Evolutionary conservation across 1,140 invertebrate species (phyloP), one percentile per base, ranked within the genome.

Genomic region (Drosophila yakuba): DNA sequence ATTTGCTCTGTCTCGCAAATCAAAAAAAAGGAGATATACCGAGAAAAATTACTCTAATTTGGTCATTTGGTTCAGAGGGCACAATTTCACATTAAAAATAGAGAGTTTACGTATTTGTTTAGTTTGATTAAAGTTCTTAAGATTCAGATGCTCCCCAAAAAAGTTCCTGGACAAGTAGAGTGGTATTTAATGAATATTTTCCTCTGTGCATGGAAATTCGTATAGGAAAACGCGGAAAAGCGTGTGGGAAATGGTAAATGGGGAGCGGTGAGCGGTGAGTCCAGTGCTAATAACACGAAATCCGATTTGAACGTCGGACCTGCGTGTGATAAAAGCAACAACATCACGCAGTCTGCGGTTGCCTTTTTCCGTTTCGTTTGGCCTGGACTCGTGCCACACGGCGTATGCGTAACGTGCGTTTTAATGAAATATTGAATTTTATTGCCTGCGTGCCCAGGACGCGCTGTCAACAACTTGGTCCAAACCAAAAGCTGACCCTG

Each of bases 371-470:
- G 62, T 69, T 76, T 60, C 38, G 43, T 77, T 61, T 61, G 38
- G 43, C 45, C 35, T 4, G 32, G 58, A 25, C 44, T 32, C 20
- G 52, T 73, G 75, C 45, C 72, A 88, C 83, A 84, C 80, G 76
- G 83, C 83, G 83, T 88, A 88, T 88, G 83, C 83, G 83, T 88
- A 90, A 86, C 86, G 78, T 91, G 88, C 88, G 80, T 80, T 91
- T 88, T 91, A 91, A 91, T 91, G 88, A 91, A 91, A 91, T 91
- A 91, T 91, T 91, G 82, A 91, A 91, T 91, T 91, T 91, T 91
- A 91, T 91, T 91, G 88, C 83, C 83, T 91, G 88, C 88, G 88
- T 91, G 88, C 82, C 88, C 57, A 75, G 73, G 48, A 61, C 74
- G 51, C 60, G 59, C 76, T 48, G 64, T 69, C 78, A 51, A 66